These are phyloP conservation scores for Radopholus similis DNA, from an alignment of 1,140 invertebrate genomes.

Conservation along the genomic window DNA sequence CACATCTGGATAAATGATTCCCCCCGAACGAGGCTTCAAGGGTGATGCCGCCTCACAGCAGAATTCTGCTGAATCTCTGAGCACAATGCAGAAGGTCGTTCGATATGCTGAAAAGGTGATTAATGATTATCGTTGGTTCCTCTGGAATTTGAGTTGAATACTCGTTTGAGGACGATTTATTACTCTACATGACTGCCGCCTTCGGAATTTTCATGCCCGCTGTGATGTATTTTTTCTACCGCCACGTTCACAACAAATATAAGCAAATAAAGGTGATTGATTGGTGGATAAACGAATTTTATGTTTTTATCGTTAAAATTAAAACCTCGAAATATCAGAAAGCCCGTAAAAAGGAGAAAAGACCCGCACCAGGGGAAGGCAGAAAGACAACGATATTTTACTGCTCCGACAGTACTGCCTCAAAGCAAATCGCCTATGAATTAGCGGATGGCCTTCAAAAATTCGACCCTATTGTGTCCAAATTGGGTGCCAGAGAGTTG, in stretches of 20 bases:
- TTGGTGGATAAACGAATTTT: neutral
- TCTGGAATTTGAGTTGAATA: constrained; percentile 8
- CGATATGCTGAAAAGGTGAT: constrained; percentile 27
- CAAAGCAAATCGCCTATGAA: constrained; percentile 21
- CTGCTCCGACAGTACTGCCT: neutral
- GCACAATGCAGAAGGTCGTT: constrained; percentile 28
- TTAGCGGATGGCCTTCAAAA: constrained; percentile 21
- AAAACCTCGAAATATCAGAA: neutral
- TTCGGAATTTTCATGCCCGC: constrained; percentile 35
- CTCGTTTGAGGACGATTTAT: constrained; percentile 17
- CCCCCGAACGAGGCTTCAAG: constrained; percentile 6
- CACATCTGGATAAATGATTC: no score
- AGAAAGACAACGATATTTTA: constrained; percentile 15
- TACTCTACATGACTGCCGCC: constrained; percentile 26
- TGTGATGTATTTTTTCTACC: constrained; percentile 36
- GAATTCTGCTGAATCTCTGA: constrained; percentile 5
- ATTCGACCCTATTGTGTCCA: constrained; percentile 31
- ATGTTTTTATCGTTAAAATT: neutral
- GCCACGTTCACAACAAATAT: constrained; percentile 20
- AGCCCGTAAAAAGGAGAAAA: constrained; percentile 9
- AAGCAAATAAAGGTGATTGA: neutral
- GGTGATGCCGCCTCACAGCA: neutral
- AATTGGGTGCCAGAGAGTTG: constrained; percentile 19
- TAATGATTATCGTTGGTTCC: neutral
- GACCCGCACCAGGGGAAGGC: neutral